phyloP scores from a whole-genome alignment of 2,797 vertebrate species.

The Myotis pilosus region DNA sequence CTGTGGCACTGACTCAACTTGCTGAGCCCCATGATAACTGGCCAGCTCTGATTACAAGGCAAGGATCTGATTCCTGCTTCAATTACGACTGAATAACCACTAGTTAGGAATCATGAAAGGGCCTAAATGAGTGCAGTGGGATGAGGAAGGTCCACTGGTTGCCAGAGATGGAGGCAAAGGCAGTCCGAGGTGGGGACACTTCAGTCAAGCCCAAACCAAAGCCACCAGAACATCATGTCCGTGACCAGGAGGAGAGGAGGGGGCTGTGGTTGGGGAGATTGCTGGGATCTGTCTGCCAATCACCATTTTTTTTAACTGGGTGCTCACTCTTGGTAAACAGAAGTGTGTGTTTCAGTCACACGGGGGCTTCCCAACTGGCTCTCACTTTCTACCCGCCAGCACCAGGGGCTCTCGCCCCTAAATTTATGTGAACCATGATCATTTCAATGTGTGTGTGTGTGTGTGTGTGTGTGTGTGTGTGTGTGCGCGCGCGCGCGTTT shows the following conservation, averaged over 20 bases:
- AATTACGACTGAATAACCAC: constrained; percentile 14
- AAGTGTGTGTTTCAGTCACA: background rate
- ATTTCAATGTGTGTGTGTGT: constrained; percentile 35
- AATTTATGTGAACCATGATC: constrained; percentile 14
- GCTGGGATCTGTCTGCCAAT: background rate
- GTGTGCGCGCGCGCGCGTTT: background rate
- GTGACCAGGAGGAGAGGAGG: background rate
- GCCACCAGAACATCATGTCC: background rate
- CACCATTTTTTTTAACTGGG: rapidly evolving
- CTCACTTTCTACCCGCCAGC: background rate
- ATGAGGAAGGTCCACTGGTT: background rate
- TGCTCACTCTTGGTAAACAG: background rate
- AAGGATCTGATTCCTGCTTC: constrained; percentile 43
- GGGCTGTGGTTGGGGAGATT: background rate
- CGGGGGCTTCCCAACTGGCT: background rate
- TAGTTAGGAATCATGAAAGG: constrained; percentile 21
- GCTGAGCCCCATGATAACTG: background rate
- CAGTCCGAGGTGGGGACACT: background rate
- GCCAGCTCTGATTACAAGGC: constrained; percentile 42
- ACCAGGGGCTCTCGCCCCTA: constrained; percentile 35
- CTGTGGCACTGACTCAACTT: background rate
- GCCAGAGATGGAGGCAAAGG: constrained; percentile 3
- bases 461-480: background rate
- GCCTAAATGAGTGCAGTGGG: background rate
- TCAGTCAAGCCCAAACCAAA: background rate